Percentiles rank a stretch among this genome's conserved stretches.
Conservation (phyloP, 2,113 vertebrate species). For the Takifugu flavidus region DNA sequence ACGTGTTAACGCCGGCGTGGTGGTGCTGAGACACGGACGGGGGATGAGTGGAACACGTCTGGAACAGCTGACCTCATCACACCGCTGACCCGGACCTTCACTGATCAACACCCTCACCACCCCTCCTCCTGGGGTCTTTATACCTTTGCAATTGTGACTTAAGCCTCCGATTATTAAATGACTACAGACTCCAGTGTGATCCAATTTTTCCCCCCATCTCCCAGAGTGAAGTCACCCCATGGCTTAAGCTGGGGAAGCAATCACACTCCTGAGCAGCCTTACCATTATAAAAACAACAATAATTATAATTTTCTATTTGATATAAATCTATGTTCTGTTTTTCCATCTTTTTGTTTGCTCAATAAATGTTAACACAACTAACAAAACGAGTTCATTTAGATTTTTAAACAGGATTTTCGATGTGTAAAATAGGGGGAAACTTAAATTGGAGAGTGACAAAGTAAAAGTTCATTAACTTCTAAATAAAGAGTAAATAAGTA, state of each 20-base stretch:
- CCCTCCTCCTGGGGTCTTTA: background rate
- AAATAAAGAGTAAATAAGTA: too few species aligned
- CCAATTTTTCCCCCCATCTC: background rate
- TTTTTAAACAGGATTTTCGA: too few species aligned
- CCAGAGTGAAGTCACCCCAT: background rate
- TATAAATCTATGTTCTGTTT: too few species aligned
- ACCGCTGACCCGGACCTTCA: constrained; percentile 23
- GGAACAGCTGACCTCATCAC: constrained; percentile 2
- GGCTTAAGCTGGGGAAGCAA: constrained; percentile 10
- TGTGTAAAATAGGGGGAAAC: too few species aligned
- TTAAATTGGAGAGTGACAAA: too few species aligned
- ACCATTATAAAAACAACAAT: background rate
- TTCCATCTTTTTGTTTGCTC: too few species aligned
- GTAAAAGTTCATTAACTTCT: too few species aligned
- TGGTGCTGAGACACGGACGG: background rate
- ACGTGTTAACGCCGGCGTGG: background rate
- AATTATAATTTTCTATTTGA: too few species aligned
- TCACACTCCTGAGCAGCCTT: background rate
- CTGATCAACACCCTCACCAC: background rate
- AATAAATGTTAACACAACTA: too few species aligned
- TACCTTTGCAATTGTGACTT: background rate
- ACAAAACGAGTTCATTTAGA: too few species aligned
- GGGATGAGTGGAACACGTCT: background rate
- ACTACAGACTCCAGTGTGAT: background rate
- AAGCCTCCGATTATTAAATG: constrained; percentile 9